Percentiles rank a stretch among this genome's conserved stretches.
These are phyloP conservation scores for Rhynchonycteris naso DNA, from an alignment of 2,797 vertebrate genomes.

Conservation along the genomic window DNA sequence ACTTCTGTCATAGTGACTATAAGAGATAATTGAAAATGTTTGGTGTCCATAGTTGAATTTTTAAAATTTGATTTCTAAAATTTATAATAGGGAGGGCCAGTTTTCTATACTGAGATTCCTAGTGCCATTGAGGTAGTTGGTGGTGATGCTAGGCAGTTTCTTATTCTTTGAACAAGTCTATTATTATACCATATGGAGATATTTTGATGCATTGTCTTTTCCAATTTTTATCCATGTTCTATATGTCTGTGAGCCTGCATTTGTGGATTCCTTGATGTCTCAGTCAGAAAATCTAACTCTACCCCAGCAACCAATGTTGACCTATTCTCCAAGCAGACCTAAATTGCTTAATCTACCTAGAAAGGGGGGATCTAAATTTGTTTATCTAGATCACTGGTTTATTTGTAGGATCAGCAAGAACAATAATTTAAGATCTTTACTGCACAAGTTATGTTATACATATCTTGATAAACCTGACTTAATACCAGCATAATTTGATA, in stretches of 20 bases:
- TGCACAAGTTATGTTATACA: neutral
- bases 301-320: neutral
- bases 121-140: neutral
- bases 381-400: neutral
- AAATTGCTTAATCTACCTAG: neutral
- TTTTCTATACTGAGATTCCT: neutral
- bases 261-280: neutral
- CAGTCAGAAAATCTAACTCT: neutral
- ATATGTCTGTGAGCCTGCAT: neutral
- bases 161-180: neutral
- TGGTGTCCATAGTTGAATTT: neutral
- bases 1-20: neutral
- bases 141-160: neutral
- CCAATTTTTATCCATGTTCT: neutral
- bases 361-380: neutral
- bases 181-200: neutral
- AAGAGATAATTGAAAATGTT: neutral
- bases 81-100: neutral
- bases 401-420: neutral
- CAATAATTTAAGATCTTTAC: neutral
- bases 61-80: neutral
- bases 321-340: neutral
- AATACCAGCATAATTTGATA: neutral
- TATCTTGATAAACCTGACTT: neutral
- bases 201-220: neutral